Evolutionary conservation across 1,140 invertebrate species (phyloP), one percentile per base, ranked within the genome.

Genomic region (Marisa cornuarietis): DNA sequence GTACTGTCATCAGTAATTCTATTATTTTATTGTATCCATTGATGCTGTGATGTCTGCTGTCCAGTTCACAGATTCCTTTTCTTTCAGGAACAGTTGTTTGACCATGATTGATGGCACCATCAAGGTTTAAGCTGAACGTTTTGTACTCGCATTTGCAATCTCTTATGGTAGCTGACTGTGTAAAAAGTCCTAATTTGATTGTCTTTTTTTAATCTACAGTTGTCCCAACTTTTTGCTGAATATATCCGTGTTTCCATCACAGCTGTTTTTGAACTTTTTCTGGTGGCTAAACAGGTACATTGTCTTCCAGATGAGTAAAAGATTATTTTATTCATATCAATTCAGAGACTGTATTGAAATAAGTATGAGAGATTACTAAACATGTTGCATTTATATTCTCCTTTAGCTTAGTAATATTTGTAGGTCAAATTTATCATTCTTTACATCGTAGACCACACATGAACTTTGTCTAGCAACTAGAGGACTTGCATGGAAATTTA

Each of bases 251-350:
- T 79, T n/a, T 81, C 86, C 42, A 84, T 86, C 18, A 71, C 80
- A n/a, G 82, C 87, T 18, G 84, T 90, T 20, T 90, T 88, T 85
- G 89, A 90, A 76, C 79, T 90, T 9, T 85, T 89, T 62, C 83
- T 90, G 13, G 87, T 90, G 82, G 89, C 88, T 9, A 83, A 87
- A 79, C 88, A 90, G 84, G 87, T 88, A 71, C 54, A 58, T 11
- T 58, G 11, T 58, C 11, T 58, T 58, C 31, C 26, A 51, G 31
- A 31, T 24, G 18, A 20, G 18, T 18, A 8, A 71, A 71, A 7
- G 69, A 24, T 31, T 7, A 49, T 42, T 31, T 42, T 49, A 6
- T 20, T 24, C 14, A 11, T 42, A 11, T 49, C 51, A 71, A 13
- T n/a, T 9, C 69, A 49, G 69, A 0, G 69, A 42, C 10, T n/a